Evolutionary conservation across 2,113 vertebrate genomes (phyloP).

Genomic region (Heterocephalus glaber): DNA sequence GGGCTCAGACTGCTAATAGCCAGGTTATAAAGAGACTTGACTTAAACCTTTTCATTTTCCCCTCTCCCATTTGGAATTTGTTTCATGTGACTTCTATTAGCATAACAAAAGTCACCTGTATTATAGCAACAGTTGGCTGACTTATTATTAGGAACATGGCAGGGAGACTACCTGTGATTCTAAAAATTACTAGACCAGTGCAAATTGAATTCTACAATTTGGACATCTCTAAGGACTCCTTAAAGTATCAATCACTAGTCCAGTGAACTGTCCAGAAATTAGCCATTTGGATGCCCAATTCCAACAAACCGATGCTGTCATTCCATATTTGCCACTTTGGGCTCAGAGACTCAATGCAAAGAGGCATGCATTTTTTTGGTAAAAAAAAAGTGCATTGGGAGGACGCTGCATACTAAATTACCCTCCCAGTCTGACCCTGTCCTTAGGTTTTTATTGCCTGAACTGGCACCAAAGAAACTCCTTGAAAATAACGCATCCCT

Average conservation of each 20-base stretch:
- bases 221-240: not conserved
- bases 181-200: not conserved
- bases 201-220: not conserved
- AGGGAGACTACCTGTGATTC: not conserved
- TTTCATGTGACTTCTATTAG: not conserved
- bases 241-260: not conserved
- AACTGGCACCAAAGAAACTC: slow-evolving; percentile 79
- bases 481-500: slow-evolving; percentile 82
- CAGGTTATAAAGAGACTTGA: not conserved
- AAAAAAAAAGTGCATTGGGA: slow-evolving; percentile 66
- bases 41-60: slow-evolving; percentile 8
- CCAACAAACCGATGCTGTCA: not conserved
- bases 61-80: not conserved
- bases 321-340: not conserved
- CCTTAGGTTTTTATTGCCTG: slow-evolving; percentile 69
- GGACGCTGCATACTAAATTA: slow-evolving; percentile 41
- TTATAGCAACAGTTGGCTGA: not conserved
- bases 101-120: not conserved
- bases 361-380: slow-evolving; percentile 42
- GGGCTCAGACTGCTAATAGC: not conserved
- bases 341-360: not conserved
- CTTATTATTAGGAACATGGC: not conserved
- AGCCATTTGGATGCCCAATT: not conserved
- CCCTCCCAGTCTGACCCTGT: slow-evolving; percentile 65
- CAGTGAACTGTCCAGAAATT: not conserved